Conservation (phyloP, 2,888 invertebrate genomes). For the Tipula confusa region DNA sequence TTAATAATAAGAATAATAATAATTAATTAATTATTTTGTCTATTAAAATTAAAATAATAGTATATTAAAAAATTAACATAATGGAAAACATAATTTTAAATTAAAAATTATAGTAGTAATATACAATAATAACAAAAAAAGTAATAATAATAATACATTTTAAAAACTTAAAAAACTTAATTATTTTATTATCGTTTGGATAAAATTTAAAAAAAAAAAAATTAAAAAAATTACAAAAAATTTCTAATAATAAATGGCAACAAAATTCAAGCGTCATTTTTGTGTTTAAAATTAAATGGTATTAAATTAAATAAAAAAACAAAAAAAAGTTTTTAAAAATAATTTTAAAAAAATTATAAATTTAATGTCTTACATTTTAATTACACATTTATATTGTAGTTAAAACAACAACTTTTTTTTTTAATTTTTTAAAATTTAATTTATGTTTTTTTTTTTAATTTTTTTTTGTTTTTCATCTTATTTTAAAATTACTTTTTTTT, state of each 20-base stretch:
- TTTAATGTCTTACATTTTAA: not conserved
- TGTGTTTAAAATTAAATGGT: not conserved
- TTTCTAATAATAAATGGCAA: not conserved
- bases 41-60: not conserved
- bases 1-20: too few relatives aligned
- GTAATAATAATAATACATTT: not conserved
- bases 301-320: not conserved
- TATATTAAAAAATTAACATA: not conserved
- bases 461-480: not conserved
- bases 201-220: too few relatives aligned
- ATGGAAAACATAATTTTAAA: slow-evolving; percentile 3
- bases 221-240: too few relatives aligned
- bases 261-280: slow-evolving; percentile 30
- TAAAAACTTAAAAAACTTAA: slow-evolving; percentile 16
- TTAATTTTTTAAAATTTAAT: too few relatives aligned
- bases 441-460: slow-evolving; percentile 7
- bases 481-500: not conserved
- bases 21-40: slow-evolving; percentile 25
- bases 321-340: not conserved
- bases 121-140: not conserved
- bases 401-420: slow-evolving; percentile 7
- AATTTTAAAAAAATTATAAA: not conserved
- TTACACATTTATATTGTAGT: slow-evolving; percentile 29
- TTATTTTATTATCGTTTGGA: not conserved
- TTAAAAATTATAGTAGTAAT: not conserved